Evolutionary conservation across 2,113 vertebrate species (phyloP), one percentile per base, ranked within the genome.

Genomic region (Natator depressus): DNA sequence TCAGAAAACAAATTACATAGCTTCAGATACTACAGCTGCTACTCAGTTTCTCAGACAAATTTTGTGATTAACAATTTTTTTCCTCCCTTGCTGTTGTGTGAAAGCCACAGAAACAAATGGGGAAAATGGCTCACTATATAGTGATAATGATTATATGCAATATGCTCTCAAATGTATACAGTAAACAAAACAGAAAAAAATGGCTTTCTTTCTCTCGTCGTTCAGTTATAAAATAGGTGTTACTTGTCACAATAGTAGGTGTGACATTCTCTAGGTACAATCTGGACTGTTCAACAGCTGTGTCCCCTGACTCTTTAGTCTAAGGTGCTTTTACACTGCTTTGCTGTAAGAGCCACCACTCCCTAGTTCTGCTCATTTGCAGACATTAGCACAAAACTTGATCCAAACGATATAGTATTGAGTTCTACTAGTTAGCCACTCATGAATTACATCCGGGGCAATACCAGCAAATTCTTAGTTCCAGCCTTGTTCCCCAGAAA

Each of bases 251-350:
- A 19, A 89, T 38, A 50, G 5, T 38, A 50, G 7, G 16, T 87
- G 6, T 11, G 76, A 57, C 69, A 69, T 92, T 20, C 80, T 94
- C 38, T 82, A 62, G 76, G 24, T 31, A 93, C 84, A 91, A 84
- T 17, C 0, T 0, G n/a, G 55, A 57, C 25, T 10, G 25, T 12
- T 57, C 5, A 57, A 27, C 55, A 57, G 55, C 25, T 57, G 11
- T 27, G 25, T 27, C 55, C 55, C 55, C 25, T 57, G 12, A 11
- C 2, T 57, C 55, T 57, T 57, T 57, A 57, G 25, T 57, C 25
- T 27, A 27, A 25, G 55, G 25, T 57, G 25, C 25, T 57, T 57
- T 57, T 57, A 57, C 55, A 57, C 25, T 57, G 24, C 53, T 54
- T 54, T 49, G 49, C 49, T 49, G 9, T 53, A 17, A 53, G 19